Base-by-base conservation (phyloP, 2,888 invertebrate species). In the Rhimphoctona megacephalus region DNA sequence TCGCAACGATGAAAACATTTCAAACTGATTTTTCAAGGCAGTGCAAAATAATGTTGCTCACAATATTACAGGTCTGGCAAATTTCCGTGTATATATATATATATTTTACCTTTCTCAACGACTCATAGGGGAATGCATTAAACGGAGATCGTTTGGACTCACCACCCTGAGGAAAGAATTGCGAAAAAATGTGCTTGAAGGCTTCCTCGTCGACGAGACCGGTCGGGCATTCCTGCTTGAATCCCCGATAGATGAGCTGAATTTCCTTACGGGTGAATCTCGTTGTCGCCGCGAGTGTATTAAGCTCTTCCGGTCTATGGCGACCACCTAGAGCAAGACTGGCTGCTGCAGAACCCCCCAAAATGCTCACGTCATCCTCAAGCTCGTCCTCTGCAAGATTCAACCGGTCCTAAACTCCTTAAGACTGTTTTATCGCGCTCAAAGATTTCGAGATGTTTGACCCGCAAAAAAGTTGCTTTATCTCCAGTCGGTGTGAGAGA, bases 111-210 rank as follows among this genome's bases (percentile, higher is more conserved):
- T 73, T 73, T 2, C 36, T 66, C 33, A n/a, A n/a, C 43, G 61
- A 30, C 6, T 39, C 9, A 74, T 9, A 43, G 43, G 30, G 22
- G 17, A 57, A 72, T n/a, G 57, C 25, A 19, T 77, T 66, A n/a
- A 66, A n/a, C 7, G 66, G 70, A 64, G 76, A 61, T 73, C 64
- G 66, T 52, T 74, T 36, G 52, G 64, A 90, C 93, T 90, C 82
- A 98, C 98, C 98, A 94, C 98, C 98, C 92, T 98, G 97, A 0
- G 98, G 98, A 94, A 98, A 98, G 95, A 98, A 98, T 94, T 98
- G 98, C 0, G 97, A 96, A 94, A 98, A 98, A 90, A 98, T 98
- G 90, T 97, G 96, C 94, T 98, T 98, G 95, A 98, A 98, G 2
- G 97, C 96, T 81, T 98, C 98, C 92, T 98, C 98, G 91, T 98